A percentile compares a stretch with the other conserved stretches of the same genome.
These are phyloP conservation scores for Dinomys branickii DNA, from an alignment of 2,113 vertebrate species.

Conservation along the genomic window DNA sequence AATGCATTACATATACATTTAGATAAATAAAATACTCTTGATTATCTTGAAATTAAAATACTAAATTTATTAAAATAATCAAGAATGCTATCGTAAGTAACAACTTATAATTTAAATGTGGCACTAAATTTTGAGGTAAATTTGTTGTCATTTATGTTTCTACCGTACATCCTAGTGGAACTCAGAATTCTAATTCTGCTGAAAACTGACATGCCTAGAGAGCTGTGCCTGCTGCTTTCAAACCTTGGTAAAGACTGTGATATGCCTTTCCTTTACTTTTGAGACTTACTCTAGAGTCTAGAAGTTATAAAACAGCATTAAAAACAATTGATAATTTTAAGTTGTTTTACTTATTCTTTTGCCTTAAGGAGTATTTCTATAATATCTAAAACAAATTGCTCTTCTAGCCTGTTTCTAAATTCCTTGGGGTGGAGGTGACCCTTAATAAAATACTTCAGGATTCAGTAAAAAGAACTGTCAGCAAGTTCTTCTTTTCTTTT, in stretches of 20 bases:
- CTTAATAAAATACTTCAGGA: background rate
- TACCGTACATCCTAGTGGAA: background rate
- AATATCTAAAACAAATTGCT: background rate
- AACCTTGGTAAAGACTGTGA: background rate
- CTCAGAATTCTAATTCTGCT: background rate
- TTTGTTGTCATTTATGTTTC: background rate
- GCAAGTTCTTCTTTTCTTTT: background rate
- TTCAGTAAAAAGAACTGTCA: background rate
- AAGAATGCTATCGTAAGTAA: background rate
- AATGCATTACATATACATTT: background rate
- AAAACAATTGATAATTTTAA: background rate
- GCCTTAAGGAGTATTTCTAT: background rate
- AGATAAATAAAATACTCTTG: background rate
- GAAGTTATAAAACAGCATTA: background rate
- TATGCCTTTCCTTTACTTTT: background rate
- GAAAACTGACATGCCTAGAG: background rate
- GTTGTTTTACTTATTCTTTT: background rate
- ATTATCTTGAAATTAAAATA: slow-evolving; percentile 17
- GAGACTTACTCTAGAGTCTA: background rate
- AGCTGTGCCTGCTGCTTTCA: background rate
- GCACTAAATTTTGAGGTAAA: background rate
- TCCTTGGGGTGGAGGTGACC: background rate
- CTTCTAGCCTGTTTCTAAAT: background rate
- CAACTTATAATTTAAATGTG: slow-evolving; percentile 23
- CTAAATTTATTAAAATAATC: background rate